phyloP scores from a whole-genome alignment of 2,797 vertebrate species.

The Chloroceryle amazona region DNA sequence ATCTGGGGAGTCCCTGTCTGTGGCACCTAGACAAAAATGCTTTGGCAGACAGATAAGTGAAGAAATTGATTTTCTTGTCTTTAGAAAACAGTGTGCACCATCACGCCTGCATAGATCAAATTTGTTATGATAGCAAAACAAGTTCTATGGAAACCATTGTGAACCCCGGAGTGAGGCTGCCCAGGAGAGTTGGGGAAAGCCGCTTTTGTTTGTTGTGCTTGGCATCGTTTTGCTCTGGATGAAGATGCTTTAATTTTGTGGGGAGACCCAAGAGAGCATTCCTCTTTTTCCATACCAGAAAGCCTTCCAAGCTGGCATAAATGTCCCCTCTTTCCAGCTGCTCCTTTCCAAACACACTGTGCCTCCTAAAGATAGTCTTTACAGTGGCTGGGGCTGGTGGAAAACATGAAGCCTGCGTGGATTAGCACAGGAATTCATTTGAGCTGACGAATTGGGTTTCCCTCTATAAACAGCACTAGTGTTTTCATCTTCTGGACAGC shows the following conservation, averaged over 20 bases:
- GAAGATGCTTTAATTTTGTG: slow-evolving; percentile 83
- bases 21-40: slow-evolving; percentile 62
- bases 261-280: slow-evolving; percentile 81
- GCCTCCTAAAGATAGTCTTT: slow-evolving; percentile 87
- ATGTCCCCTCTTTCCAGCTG: slow-evolving; percentile 85
- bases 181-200: slow-evolving; percentile 91
- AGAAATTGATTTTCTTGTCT: slow-evolving; percentile 73
- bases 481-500: slow-evolving; percentile 73
- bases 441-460: slow-evolving; percentile 85
- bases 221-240: slow-evolving; percentile 85
- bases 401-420: slow-evolving; percentile 86
- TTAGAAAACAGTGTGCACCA: slow-evolving; percentile 64
- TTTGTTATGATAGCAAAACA: slow-evolving; percentile 93
- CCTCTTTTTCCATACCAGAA: slow-evolving; percentile 85
- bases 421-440: slow-evolving; percentile 83
- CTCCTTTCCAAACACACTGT: slow-evolving; percentile 81
- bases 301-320: slow-evolving; percentile 88
- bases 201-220: slow-evolving; percentile 92
- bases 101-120: slow-evolving; percentile 80
- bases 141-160: slow-evolving; percentile 94
- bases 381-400: slow-evolving; percentile 78
- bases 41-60: slow-evolving; percentile 57
- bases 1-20: slow-evolving; percentile 50
- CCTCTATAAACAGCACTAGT: slow-evolving; percentile 89
- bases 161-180: slow-evolving; percentile 84